Evolutionary conservation across 2,113 vertebrate genomes (phyloP), one percentile per base, ranked within the genome.

Genomic region (Gambusia affinis): DNA sequence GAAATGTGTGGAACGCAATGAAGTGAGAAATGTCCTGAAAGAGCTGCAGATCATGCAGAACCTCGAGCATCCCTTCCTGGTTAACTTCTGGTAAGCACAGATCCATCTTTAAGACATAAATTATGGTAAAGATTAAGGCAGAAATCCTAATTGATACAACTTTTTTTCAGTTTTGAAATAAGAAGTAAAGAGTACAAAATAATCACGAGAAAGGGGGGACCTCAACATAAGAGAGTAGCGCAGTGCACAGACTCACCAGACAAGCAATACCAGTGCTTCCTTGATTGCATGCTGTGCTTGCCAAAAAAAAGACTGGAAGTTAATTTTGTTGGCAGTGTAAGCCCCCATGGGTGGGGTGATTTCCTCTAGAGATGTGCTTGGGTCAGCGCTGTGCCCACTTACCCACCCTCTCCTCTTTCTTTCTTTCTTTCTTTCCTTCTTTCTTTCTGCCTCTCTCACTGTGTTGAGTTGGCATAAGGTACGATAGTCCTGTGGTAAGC

Each of bases 21-120:
- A 98, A 94, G 98, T 99, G 75, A 95, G 97, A 51, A 99, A 99
- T 0, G 97, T 99, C 78, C 95, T 99, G 88, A 99, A 98, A 82
- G 98, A 99, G 84, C 93, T 99, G 71, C 97, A 99, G 95, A 99
- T 99, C 83, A 98, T 99, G 98, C 96, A 99, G 89, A 97, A 96
- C 29, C 93, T 99, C 28, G 98, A 99, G 37, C 98, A 99, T 27
- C 97, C 98, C 3, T 98, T 99, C 85, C 90, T 99, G 37, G 98
- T 99, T 66, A 99, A 99, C 87, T 93, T 99, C 87, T 99, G 98
- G 98, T 99, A 89, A 96, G 95, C 0, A 57, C 24, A n/a, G 51
- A 10, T 3, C 8, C n/a, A 37, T 28, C 42, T 65, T 72, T 60
- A 63, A 24, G 29, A 8, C 2, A 2, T 28, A 2, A 37, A 11